Conservation (phyloP, 1,140 invertebrate species). For the Atta texana region DNA sequence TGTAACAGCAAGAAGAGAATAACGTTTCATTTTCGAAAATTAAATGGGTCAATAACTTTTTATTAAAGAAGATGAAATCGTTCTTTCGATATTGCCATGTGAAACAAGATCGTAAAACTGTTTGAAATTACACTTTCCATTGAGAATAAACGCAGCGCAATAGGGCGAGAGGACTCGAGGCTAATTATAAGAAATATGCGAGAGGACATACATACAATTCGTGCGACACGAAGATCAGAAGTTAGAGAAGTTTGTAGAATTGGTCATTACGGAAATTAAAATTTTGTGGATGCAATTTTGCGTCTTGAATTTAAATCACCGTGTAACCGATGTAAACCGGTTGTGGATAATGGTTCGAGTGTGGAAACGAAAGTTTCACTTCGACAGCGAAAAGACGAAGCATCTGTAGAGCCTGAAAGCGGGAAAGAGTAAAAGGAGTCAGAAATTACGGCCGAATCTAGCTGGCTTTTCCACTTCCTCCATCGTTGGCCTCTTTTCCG, state of each 20-base stretch:
- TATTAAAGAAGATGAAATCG: background rate
- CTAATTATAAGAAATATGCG: constrained; percentile 12
- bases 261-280: constrained; percentile 2
- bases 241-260: background rate
- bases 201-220: background rate
- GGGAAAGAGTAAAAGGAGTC: constrained; percentile 54
- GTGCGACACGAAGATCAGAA: background rate
- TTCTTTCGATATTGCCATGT: background rate
- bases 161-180: background rate
- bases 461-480: constrained; percentile 19
- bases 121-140: constrained; percentile 13
- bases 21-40: constrained; percentile 8
- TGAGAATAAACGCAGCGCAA: background rate
- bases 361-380: constrained; percentile 56
- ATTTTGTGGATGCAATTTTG: constrained; percentile 13
- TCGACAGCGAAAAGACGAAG: constrained; percentile 45
- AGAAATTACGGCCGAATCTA: constrained; percentile 63
- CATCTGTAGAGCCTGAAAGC: constrained; percentile 8
- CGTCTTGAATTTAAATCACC: constrained; percentile 41
- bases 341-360: constrained; percentile 31
- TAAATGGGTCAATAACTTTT: background rate
- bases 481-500: constrained; percentile 37
- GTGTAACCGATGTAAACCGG: constrained; percentile 48
- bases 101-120: background rate
- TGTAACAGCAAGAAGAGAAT: background rate